Conservation (phyloP, 2,888 invertebrate genomes). For the Harpalus rubripes region DNA sequence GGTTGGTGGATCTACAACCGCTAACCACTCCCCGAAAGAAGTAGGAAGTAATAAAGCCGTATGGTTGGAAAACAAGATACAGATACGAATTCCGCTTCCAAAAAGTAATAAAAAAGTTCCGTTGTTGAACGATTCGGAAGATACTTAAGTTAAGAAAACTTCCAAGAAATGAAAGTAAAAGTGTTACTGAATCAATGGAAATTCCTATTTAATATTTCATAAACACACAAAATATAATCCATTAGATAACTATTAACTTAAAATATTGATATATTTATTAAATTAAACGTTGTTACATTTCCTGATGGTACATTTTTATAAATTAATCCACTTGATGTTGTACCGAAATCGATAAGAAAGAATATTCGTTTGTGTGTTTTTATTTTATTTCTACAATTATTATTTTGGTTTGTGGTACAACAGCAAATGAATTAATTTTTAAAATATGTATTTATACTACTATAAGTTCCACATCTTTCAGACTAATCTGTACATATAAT, state of each 20-base stretch:
- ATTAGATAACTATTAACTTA: no score
- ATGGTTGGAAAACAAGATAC: neutral
- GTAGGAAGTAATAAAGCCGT: neutral
- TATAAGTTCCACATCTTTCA: neutral
- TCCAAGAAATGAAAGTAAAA: neutral
- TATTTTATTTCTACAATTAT: no score
- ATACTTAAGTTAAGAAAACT: neutral
- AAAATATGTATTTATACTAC: no score
- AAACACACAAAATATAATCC: neutral
- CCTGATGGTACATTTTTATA: no score
- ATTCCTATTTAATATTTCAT: neutral
- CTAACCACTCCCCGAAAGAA: neutral
- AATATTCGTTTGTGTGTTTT: no score
- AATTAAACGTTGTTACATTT: no score
- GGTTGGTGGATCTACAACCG: neutral
- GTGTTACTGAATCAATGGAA: neutral
- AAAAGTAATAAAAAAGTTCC: neutral
- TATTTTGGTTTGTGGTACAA: no score
- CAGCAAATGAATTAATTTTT: no score
- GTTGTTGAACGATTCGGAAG: neutral
- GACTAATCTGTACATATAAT: no score
- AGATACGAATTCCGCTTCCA: neutral
- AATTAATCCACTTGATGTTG: no score
- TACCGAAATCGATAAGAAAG: no score
- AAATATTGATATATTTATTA: no score